These are phyloP conservation scores for Laticauda laticaudata DNA, from an alignment of 2,113 vertebrate genomes.

Conservation along the genomic window DNA sequence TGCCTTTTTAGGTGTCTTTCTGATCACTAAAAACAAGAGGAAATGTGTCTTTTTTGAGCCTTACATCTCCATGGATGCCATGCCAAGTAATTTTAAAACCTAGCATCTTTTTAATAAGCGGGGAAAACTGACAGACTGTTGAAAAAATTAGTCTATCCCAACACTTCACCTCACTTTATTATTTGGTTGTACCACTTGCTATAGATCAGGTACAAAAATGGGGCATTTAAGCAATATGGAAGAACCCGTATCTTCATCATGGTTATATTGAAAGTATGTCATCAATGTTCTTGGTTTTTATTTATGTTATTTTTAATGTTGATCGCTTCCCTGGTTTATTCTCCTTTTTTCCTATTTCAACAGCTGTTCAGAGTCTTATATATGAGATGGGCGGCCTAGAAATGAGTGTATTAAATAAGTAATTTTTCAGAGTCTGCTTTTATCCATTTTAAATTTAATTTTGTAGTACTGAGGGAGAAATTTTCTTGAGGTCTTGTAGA, in stretches of 20 bases:
- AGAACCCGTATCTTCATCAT: not conserved
- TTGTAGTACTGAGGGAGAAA: not conserved
- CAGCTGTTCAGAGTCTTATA: not conserved
- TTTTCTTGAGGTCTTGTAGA: not conserved
- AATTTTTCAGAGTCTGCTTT: not conserved
- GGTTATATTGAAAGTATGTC: not conserved
- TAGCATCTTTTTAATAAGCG: accelerated
- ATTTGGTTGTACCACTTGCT: not conserved
- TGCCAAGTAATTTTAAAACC: conserved; percentile 77
- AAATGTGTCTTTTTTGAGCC: conserved; percentile 86
- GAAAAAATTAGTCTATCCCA: not conserved
- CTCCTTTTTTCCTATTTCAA: not conserved
- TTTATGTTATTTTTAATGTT: not conserved
- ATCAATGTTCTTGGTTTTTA: not conserved
- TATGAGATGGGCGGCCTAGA: not conserved
- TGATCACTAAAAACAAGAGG: conserved; percentile 88
- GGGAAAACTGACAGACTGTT: not conserved
- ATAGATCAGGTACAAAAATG: not conserved
- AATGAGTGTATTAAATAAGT: not conserved
- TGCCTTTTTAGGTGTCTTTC: conserved; percentile 89
- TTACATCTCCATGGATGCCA: conserved; percentile 91
- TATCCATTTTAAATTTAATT: not conserved
- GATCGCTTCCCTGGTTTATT: not conserved
- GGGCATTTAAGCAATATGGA: not conserved
- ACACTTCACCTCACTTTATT: not conserved